Evolutionary conservation across 2,113 vertebrate genomes (phyloP).

Genomic region (Antechinus flavipes): DNA sequence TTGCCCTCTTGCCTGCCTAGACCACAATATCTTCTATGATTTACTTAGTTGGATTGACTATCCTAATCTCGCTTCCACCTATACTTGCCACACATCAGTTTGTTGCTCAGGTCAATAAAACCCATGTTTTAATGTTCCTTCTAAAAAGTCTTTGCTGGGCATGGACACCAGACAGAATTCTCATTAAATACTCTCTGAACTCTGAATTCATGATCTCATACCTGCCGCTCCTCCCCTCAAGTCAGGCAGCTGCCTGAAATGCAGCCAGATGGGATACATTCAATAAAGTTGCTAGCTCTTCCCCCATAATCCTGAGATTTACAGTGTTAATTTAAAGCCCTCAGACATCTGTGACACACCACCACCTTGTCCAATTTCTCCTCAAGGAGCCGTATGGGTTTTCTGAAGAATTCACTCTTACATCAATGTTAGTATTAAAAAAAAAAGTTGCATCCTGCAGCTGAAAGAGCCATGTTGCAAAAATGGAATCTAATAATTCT

Average conservation of each 20-base stretch:
- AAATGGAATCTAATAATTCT: slow-evolving; percentile 43
- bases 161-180: slow-evolving; percentile 34
- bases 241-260: slow-evolving; percentile 49
- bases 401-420: slow-evolving; percentile 73
- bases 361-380: slow-evolving; percentile 76
- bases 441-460: slow-evolving; percentile 69
- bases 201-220: slow-evolving; percentile 41
- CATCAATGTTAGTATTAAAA: slow-evolving; percentile 77
- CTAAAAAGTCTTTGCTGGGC: slow-evolving; percentile 45
- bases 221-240: slow-evolving; percentile 21
- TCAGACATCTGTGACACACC: slow-evolving; percentile 75
- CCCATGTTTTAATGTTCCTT: slow-evolving; percentile 28
- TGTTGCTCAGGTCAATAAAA: slow-evolving; percentile 54
- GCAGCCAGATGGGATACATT: slow-evolving; percentile 70
- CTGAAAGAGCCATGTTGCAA: slow-evolving; percentile 54
- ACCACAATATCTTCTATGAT: not conserved
- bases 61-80: not conserved
- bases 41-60: not conserved
- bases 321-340: slow-evolving; percentile 78
- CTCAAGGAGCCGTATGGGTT: slow-evolving; percentile 73
- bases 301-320: slow-evolving; percentile 76
- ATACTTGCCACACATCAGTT: not conserved
- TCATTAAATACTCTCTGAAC: slow-evolving; percentile 62
- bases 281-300: slow-evolving; percentile 68
- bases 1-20: slow-evolving; percentile 2